Percentiles rank a stretch among this genome's conserved stretches.
phyloP scores from a whole-genome alignment of 2,113 vertebrate species.

The Eclectus roratus region DNA sequence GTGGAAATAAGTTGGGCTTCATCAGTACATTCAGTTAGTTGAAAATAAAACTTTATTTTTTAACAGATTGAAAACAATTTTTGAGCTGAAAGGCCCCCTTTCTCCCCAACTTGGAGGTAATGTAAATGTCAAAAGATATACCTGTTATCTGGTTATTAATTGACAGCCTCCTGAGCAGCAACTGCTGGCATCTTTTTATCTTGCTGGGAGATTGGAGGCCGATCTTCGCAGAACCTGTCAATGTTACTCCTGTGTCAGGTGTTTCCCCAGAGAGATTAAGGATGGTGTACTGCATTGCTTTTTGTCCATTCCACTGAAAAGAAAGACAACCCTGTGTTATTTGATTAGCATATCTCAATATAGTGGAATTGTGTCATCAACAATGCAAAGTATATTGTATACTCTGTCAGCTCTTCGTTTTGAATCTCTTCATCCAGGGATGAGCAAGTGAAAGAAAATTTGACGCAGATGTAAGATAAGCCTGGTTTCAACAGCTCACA shows the following conservation, averaged over 20 bases:
- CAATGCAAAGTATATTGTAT: not conserved
- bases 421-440: not conserved
- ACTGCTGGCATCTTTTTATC: not conserved
- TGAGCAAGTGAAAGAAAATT: not conserved
- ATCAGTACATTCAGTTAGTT: constrained; percentile 42
- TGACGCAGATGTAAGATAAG: not conserved
- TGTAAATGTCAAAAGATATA: not conserved
- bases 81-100: not conserved
- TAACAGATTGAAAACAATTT: not conserved
- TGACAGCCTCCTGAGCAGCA: not conserved
- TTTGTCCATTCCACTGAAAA: not conserved
- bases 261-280: not conserved
- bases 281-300: not conserved
- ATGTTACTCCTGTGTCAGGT: not conserved
- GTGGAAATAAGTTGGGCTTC: constrained; percentile 46
- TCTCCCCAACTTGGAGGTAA: not conserved
- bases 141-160: not conserved
- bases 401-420: not conserved
- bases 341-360: not conserved
- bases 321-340: not conserved
- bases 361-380: not conserved
- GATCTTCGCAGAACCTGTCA: not conserved
- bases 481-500: not conserved
- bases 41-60: constrained; percentile 57
- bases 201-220: not conserved